phyloP scores from a whole-genome alignment of 2,888 invertebrate species.

The Nemapogon koenigi region DNA sequence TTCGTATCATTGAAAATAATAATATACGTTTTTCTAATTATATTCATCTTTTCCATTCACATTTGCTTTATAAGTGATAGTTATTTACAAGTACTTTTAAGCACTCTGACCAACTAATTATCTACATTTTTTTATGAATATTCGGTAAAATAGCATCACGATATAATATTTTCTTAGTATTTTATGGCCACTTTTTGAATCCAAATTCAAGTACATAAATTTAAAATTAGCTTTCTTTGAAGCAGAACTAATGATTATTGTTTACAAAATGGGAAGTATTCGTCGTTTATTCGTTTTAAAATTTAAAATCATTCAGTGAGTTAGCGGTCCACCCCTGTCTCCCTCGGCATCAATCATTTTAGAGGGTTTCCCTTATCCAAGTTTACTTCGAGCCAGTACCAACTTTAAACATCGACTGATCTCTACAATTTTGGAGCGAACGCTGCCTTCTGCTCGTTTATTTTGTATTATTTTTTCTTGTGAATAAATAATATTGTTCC shows the following conservation, averaged over 20 bases:
- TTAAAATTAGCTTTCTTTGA: too few species aligned
- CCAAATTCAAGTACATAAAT: too few species aligned
- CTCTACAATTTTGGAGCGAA: constrained; percentile 57
- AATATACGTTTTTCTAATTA: too few species aligned
- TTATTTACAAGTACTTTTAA: too few species aligned
- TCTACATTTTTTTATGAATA: too few species aligned
- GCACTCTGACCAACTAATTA: too few species aligned
- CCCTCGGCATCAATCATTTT: constrained; percentile 60
- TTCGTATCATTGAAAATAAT: too few species aligned
- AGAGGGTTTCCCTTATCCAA: constrained; percentile 64
- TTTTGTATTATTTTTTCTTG: constrained; percentile 61
- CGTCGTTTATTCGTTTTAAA: constrained; percentile 64
- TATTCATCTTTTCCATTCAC: too few species aligned
- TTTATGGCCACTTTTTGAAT: too few species aligned
- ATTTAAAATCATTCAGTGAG: constrained; percentile 22
- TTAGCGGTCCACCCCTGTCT: constrained; percentile 5
- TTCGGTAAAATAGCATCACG: too few species aligned
- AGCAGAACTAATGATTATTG: constrained; percentile 61
- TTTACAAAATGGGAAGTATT: constrained; percentile 50
- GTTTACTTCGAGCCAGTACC: constrained; percentile 54
- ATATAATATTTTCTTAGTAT: too few species aligned
- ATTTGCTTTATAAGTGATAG: too few species aligned
- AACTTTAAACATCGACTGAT: constrained; percentile 61
- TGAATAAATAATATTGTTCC: constrained; percentile 65
- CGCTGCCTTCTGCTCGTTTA: constrained; percentile 39